Conservation (phyloP, 2,113 vertebrate species). For the Plestiodon gilberti region DNA sequence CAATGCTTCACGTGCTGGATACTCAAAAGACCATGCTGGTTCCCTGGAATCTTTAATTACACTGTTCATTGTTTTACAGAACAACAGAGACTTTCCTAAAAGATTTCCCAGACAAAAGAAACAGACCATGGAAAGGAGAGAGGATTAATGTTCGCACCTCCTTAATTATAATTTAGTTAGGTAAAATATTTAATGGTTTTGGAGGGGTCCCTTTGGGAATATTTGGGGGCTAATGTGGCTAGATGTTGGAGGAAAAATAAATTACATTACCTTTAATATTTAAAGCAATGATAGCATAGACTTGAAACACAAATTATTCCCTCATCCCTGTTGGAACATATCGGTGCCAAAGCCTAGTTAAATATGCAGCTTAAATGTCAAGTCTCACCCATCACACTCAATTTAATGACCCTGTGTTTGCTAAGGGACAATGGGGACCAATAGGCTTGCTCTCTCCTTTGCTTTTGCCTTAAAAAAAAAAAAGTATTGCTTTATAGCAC, state of each 20-base stretch:
- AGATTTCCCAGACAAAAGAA: conserved; percentile 1
- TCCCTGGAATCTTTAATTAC: conserved; percentile 21
- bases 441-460: neutral
- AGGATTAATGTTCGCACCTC: conserved; percentile 38
- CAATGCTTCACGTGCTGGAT: neutral
- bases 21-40: neutral
- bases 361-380: conserved; percentile 44
- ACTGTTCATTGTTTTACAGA: neutral
- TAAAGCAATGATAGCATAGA: conserved; percentile 28
- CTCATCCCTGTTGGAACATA: conserved; percentile 23
- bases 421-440: conserved; percentile 38
- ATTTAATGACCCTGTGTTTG: conserved; percentile 53
- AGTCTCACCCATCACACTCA: conserved; percentile 45
- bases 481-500: neutral
- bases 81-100: neutral
- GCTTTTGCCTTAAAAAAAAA: neutral
- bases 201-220: conserved; percentile 12
- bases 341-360: conserved; percentile 46
- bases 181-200: conserved; percentile 27
- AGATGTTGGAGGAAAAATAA: conserved; percentile 36
- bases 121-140: neutral
- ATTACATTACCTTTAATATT: conserved; percentile 37
- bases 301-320: conserved; percentile 32
- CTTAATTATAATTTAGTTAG: conserved; percentile 38
- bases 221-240: conserved; percentile 36